phyloP scores from a whole-genome alignment of 2,797 vertebrate species.

The Emydoidea blandingii region DNA sequence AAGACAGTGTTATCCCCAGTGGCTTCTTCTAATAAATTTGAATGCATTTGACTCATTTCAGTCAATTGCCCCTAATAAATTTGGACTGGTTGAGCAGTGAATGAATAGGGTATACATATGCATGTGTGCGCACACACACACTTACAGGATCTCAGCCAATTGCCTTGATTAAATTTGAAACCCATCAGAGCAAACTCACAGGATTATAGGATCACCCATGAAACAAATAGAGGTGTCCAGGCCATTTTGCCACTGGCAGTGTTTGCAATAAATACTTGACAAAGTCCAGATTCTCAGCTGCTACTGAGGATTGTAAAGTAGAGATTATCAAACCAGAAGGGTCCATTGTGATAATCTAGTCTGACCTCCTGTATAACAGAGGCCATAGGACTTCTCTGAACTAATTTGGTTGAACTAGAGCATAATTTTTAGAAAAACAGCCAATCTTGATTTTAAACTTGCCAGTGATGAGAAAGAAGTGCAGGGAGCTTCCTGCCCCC shows the following conservation, averaged over 20 bases:
- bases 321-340: not conserved
- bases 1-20: not conserved
- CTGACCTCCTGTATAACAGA: not conserved
- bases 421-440: not conserved
- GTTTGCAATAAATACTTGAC: not conserved
- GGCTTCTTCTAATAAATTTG: not conserved
- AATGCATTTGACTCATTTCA: not conserved
- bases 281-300: not conserved
- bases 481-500: not conserved
- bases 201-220: not conserved
- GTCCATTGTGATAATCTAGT: not conserved
- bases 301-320: not conserved
- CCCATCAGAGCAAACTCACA: not conserved
- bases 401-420: not conserved
- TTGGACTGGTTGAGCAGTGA: not conserved
- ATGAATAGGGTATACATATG: not conserved
- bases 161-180: not conserved
- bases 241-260: not conserved
- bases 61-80: not conserved
- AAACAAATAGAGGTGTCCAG: not conserved
- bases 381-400: not conserved
- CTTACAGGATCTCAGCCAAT: not conserved
- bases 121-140: rapidly evolving
- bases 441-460: not conserved
- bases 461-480: not conserved